Percentiles rank a stretch among this genome's conserved stretches.
These are phyloP conservation scores for Drosophila tristis DNA, from an alignment of 1,140 invertebrate species.

Conservation along the genomic window DNA sequence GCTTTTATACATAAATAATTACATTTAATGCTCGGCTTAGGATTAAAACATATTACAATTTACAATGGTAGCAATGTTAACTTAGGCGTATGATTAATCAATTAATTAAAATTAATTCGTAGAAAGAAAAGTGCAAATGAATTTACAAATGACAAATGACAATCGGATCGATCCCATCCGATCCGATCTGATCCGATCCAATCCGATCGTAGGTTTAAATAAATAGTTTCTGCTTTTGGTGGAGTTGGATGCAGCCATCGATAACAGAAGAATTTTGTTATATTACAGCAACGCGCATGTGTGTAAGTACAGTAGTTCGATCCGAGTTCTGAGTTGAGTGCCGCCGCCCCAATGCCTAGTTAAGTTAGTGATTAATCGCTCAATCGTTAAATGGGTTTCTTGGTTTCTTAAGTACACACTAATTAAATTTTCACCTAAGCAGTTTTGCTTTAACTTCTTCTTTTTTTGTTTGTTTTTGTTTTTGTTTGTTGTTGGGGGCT, in stretches of 20 bases:
- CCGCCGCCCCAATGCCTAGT: constrained; percentile 69
- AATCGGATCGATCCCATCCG: constrained; percentile 24
- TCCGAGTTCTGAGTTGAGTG: constrained; percentile 54
- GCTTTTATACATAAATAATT: constrained; percentile 81
- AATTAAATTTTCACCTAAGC: constrained; percentile 83
- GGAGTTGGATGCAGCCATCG: constrained; percentile 40
- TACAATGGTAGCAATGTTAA: constrained; percentile 74
- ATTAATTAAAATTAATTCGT: constrained; percentile 67
- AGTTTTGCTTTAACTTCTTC: constrained; percentile 68
- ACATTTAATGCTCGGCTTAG: constrained; percentile 64
- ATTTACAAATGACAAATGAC: constrained; percentile 78
- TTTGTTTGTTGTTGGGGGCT: constrained; percentile 40
- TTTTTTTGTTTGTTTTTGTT: constrained; percentile 48
- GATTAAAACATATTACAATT: constrained; percentile 74
- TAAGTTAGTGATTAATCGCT: constrained; percentile 72
- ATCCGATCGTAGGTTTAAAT: constrained; percentile 47
- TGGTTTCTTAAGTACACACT: constrained; percentile 78
- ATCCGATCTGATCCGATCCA: constrained; percentile 21
- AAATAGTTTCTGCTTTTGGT: constrained; percentile 64
- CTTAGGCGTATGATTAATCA: constrained; percentile 59
- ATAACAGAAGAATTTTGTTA: constrained; percentile 72
- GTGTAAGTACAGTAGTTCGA: constrained; percentile 78
- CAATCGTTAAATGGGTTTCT: constrained; percentile 66
- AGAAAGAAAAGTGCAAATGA: constrained; percentile 64
- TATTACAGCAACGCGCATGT: constrained; percentile 80